These are phyloP conservation scores for Rotaria socialis DNA, from an alignment of 2,888 invertebrate genomes.

Conservation along the genomic window DNA sequence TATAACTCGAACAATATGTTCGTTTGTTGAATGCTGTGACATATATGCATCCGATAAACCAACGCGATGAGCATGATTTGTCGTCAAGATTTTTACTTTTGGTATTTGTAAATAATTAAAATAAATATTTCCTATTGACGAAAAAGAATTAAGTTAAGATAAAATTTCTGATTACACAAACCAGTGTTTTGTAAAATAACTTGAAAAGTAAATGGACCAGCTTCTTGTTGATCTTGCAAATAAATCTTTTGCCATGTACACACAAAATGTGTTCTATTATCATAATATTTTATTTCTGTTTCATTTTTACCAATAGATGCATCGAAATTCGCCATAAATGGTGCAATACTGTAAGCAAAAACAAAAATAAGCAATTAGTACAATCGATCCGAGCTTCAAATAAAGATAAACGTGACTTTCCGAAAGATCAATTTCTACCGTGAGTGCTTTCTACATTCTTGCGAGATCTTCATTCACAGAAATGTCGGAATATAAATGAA, in stretches of 20 bases:
- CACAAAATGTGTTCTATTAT: slow-evolving; percentile 65
- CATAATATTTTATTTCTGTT: slow-evolving; percentile 62
- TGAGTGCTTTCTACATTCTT: no score
- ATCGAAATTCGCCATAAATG: slow-evolving; percentile 98
- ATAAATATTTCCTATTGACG: slow-evolving; percentile 55
- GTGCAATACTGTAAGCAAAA: slow-evolving; percentile 69
- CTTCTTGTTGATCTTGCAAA: slow-evolving; percentile 68
- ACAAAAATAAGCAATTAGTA: no score
- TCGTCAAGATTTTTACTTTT: slow-evolving; percentile 40
- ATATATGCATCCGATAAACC: slow-evolving; percentile 96
- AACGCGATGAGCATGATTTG: slow-evolving; percentile 87
- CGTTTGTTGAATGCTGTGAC: slow-evolving; percentile 68
- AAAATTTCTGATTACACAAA: slow-evolving; percentile 52
- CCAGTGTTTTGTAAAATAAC: slow-evolving; percentile 78
- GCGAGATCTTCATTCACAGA: no score
- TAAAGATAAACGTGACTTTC: no score
- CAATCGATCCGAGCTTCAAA: no score
- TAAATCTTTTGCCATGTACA: slow-evolving; percentile 88
- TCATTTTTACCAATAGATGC: slow-evolving; percentile 71
- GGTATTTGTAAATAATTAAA: slow-evolving; percentile 47
- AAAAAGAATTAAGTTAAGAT: no score
- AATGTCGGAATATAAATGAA: not conserved
- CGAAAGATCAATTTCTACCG: no score
- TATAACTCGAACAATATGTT: slow-evolving; percentile 68
- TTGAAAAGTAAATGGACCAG: slow-evolving; percentile 83